Evolutionary conservation across 2,797 vertebrate species (phyloP), one percentile per base, ranked within the genome.

Genomic region (Manis crassicaudata): DNA sequence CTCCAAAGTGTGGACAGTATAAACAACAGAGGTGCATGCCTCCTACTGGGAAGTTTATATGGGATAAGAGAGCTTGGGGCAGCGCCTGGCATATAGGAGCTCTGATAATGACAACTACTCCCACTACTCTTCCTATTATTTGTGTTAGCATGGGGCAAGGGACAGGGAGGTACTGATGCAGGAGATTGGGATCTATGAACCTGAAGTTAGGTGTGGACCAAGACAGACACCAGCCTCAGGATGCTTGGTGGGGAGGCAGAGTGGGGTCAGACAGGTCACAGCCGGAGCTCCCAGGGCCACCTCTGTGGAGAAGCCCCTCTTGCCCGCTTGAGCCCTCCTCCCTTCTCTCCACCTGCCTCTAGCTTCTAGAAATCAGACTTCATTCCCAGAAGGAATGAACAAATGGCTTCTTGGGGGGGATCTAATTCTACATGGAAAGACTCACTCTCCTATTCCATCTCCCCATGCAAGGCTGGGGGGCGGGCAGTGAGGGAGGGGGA

Each of bases 401-500:
- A 18, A 3, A 23, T 12, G 23, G 17, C 32, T 65, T 65, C 21
- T 40, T 50, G 50, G 82, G 50, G n/a, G 10, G 37, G 12, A 40
- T 68, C 73, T n/a, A 43, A 37, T 73, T 85, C 43, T 37, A 18
- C 65, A 11, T 0, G 3, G 29, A 67, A 73, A 92, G 63, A 17
- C 65, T 50, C 16, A 40, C 60, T 70, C 72, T 52, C 76, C 72
- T 68, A 13, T 65, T 79, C 79, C 40, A 46, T 62, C 72, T 92
- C 58, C 17, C 72, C 12, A 3, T 17, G 17, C 9, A 18, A 43
- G 52, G 29, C n/a, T 54, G 35, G 50, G 73, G 76, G 60, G 81
- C 56, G 32, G 35, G 43, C 14, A 11, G 35, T 82, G 46, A 75
- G 94, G n/a, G 90, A 96, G 94, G 93, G 95, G 89, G 91, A 96